These are phyloP conservation scores for Ectemnius lituratus DNA, from an alignment of 2,888 invertebrate species.

Conservation along the genomic window DNA sequence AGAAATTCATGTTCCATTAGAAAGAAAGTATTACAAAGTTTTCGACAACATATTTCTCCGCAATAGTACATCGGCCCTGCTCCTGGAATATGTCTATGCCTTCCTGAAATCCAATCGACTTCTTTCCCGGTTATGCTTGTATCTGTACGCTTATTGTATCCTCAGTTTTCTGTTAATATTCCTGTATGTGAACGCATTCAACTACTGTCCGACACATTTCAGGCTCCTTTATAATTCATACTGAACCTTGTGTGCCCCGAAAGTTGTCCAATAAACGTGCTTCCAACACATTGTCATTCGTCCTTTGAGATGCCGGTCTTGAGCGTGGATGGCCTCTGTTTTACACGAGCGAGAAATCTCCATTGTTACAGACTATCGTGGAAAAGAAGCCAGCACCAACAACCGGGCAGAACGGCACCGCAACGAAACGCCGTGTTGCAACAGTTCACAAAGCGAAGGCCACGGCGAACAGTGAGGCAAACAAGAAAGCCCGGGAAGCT, in stretches of 20 bases:
- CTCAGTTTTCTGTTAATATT: slow-evolving; percentile 62
- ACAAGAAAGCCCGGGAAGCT: slow-evolving; percentile 80
- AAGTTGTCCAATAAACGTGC: too few relatives aligned
- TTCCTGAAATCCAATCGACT: slow-evolving; percentile 62
- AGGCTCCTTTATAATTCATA: slow-evolving; percentile 27
- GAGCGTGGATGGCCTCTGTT: too few relatives aligned
- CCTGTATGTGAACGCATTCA: slow-evolving; percentile 53
- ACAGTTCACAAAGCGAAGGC: slow-evolving; percentile 68
- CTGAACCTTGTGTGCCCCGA: neutral
- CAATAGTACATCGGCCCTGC: neutral
- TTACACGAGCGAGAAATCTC: too few relatives aligned
- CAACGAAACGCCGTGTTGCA: slow-evolving; percentile 68
- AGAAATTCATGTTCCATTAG: too few relatives aligned
- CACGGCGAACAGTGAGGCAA: slow-evolving; percentile 76
- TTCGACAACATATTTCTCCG: too few relatives aligned
- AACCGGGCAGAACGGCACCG: slow-evolving; percentile 65
- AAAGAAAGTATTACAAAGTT: too few relatives aligned
- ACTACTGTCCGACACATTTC: slow-evolving; percentile 39
- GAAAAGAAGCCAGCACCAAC: slow-evolving; percentile 60
- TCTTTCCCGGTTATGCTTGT: slow-evolving; percentile 65
- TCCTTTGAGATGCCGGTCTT: neutral
- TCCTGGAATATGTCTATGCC: slow-evolving; percentile 34
- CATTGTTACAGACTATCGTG: slow-evolving; percentile 57
- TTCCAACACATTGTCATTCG: too few relatives aligned
- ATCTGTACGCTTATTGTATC: slow-evolving; percentile 66